Evolutionary conservation across 37 sponge, comb jelly and placozoan species (phyloP).

Genomic region (Geodia barretti): DNA sequence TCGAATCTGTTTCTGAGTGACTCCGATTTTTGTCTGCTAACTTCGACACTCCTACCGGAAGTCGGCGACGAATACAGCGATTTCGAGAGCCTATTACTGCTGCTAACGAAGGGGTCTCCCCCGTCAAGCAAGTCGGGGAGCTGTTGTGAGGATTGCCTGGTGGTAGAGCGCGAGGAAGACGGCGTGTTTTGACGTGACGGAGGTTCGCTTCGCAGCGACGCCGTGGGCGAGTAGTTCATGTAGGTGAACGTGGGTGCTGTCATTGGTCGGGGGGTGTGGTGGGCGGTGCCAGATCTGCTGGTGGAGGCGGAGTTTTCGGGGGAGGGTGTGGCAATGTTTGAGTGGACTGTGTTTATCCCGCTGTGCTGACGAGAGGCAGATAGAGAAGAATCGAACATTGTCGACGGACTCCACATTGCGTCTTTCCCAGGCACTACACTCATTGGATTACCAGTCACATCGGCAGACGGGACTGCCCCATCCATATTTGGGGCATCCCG

Average conservation of each 20-base stretch:
- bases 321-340: not conserved
- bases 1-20: not conserved
- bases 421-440: not conserved
- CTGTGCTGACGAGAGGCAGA: not conserved
- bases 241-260: not conserved
- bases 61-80: not conserved
- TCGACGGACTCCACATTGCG: not conserved
- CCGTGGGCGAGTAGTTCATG: conserved; percentile 61
- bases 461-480: not conserved
- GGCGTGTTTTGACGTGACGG: not conserved
- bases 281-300: not conserved
- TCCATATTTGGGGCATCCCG: not conserved
- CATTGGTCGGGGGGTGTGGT: not conserved
- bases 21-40: not conserved
- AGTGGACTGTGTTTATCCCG: not conserved
- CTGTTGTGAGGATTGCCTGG: too few species aligned
- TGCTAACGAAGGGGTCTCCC: not conserved
- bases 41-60: not conserved
- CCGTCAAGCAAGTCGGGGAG: too few species aligned
- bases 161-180: too few species aligned
- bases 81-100: not conserved
- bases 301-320: not conserved
- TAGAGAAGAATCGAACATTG: not conserved
- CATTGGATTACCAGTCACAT: not conserved
- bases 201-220: conserved; percentile 41